phyloP scores from a whole-genome alignment of 2,113 vertebrate species.

The Eleginops maclovinus region DNA sequence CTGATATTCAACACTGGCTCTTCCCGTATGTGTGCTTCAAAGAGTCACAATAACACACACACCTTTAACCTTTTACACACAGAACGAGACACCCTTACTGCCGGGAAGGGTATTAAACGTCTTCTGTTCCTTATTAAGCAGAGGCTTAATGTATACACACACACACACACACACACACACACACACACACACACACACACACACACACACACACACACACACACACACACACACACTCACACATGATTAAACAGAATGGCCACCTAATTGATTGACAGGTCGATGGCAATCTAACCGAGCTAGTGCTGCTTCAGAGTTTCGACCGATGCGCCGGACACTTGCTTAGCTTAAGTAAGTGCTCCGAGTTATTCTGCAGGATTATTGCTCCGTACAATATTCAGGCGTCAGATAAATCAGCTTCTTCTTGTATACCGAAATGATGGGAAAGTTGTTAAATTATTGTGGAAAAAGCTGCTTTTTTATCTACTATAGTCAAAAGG shows the following conservation, averaged over 20 bases:
- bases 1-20: conserved; percentile 37
- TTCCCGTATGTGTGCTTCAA: conserved; percentile 3
- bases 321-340: conserved; percentile 54
- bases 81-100: conserved; percentile 48
- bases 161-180: conserved; percentile 17
- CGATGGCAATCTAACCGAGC: conserved; percentile 63
- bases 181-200: conserved; percentile 35
- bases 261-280: conserved; percentile 62
- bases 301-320: conserved; percentile 46
- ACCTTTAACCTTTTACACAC: conserved; percentile 19
- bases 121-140: conserved; percentile 61
- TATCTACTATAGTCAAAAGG: not conserved
- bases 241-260: conserved; percentile 38
- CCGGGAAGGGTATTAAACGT: conserved; percentile 53
- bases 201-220: conserved; percentile 37
- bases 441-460: not conserved
- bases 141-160: conserved; percentile 32
- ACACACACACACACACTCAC: conserved; percentile 13
- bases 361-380: conserved; percentile 9
- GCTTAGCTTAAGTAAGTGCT: conserved; percentile 49
- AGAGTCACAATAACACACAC: conserved; percentile 12
- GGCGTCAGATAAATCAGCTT: accelerated
- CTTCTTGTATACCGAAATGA: not conserved
- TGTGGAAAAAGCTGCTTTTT: not conserved
- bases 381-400: not conserved